Base-by-base conservation (phyloP, 2,888 invertebrate species). In the Mimas tiliae region DNA sequence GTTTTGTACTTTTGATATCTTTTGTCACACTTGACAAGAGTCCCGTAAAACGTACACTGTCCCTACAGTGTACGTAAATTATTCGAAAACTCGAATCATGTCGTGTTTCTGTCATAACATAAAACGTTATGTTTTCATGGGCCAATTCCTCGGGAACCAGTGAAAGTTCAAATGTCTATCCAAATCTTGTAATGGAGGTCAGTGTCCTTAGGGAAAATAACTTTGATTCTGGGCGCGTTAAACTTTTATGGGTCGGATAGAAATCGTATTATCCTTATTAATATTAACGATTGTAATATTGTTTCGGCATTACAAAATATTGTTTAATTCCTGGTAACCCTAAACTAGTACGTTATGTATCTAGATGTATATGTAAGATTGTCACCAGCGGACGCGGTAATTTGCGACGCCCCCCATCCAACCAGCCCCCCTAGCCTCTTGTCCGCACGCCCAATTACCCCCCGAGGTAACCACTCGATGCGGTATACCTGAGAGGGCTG, bases 311-410 rank as follows among this genome's bases (percentile, higher is more conserved):
- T 8, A 16, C 16, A 1, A 50, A 48, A 19, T 34, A 48, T 11
- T 53, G 19, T 19, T 50, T 11, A 21, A 55, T 51, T 2, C 4
- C 42, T 38, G 45, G 47, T 62, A n/a, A 6, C 48, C 42, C 55
- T 63, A 45, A 9, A 21, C n/a, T 21, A 21, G 11, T 33, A 47
- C 62, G 52, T 65, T 27, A 14, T 65, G 48, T 45, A 47, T 55
- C 55, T 65, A 55, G 58, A 48, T 55, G 47, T 47, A 27, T 64
- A 64, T 47, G 63, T 65, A 68, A 73, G 74, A 72, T 64, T 65
- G 63, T 65, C 72, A 80, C 79, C 80, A 80, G 74, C 82, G 84
- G 83, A 82, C 71, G 77, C 69, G 72, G 68, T 73, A 77, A 80
- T 81, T 84, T 80, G 76, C 73, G 73, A 71, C 68, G 38, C 62